phyloP scores from a whole-genome alignment of 2,113 vertebrate species.

The Cyanoramphus novaezelandiae region DNA sequence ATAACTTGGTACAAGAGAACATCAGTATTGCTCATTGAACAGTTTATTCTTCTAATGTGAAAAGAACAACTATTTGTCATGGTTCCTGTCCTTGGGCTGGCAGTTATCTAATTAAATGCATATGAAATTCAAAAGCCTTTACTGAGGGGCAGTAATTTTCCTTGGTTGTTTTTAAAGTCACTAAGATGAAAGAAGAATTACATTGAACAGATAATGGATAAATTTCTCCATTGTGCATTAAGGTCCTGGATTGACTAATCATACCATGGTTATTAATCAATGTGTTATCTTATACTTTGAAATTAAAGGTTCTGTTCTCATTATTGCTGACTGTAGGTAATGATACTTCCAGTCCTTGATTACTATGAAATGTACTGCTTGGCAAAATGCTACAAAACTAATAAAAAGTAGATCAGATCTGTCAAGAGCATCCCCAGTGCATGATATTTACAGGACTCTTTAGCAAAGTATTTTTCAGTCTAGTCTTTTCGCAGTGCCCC shows the following conservation, averaged over 20 bases:
- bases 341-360: slow-evolving; percentile 62
- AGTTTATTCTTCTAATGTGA: slow-evolving; percentile 77
- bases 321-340: slow-evolving; percentile 71
- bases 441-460: neutral
- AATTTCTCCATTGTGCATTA: slow-evolving; percentile 73
- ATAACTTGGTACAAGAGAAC: slow-evolving; percentile 62
- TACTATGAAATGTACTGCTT: slow-evolving; percentile 30
- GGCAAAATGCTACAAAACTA: slow-evolving; percentile 41
- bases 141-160: slow-evolving; percentile 78
- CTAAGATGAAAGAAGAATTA: slow-evolving; percentile 73
- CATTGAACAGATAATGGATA: slow-evolving; percentile 73
- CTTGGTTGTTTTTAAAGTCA: slow-evolving; percentile 75
- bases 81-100: slow-evolving; percentile 74
- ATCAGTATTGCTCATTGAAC: slow-evolving; percentile 76
- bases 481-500: neutral
- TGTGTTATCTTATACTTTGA: slow-evolving; percentile 72
- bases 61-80: slow-evolving; percentile 83
- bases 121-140: slow-evolving; percentile 81
- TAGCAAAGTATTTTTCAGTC: neutral
- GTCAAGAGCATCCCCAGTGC: slow-evolving; percentile 36
- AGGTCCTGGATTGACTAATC: slow-evolving; percentile 72
- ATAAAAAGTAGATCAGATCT: slow-evolving; percentile 59
- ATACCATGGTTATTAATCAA: slow-evolving; percentile 73
- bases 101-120: slow-evolving; percentile 82
- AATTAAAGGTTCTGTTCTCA: slow-evolving; percentile 72